Percentiles rank a stretch among this genome's conserved stretches.
phyloP scores from a whole-genome alignment of 2,888 invertebrate genomes.

The Teleiodes luculella region DNA sequence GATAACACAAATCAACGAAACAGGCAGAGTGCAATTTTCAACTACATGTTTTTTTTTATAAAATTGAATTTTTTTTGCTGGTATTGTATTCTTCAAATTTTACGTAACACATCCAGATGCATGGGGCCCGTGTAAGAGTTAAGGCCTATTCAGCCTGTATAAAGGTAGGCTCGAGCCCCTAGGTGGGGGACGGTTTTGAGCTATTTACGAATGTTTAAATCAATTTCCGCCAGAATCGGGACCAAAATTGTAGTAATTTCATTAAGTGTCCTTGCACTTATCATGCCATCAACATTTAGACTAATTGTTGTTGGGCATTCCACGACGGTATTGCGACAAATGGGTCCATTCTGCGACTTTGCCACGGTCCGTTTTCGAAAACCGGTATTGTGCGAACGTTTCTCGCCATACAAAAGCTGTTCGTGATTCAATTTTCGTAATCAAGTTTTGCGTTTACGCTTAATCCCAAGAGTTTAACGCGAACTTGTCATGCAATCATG shows the following conservation, averaged over 20 bases:
- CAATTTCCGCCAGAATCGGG: not conserved
- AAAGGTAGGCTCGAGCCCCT: no score
- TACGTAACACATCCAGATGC: no score
- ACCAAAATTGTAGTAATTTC: not conserved
- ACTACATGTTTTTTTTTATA: no score
- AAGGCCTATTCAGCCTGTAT: no score
- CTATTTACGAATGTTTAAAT: no score
- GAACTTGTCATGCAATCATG: slow-evolving; percentile 58
- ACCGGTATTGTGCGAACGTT: slow-evolving; percentile 20
- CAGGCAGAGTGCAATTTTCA: no score
- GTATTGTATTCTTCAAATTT: no score
- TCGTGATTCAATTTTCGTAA: slow-evolving; percentile 29
- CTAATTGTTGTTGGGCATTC: slow-evolving; percentile 1
- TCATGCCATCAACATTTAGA: not conserved
- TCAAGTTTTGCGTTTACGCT: slow-evolving; percentile 38
- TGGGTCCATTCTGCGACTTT: not conserved
- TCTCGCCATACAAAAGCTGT: slow-evolving; percentile 15
- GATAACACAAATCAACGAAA: no score
- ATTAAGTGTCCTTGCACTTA: not conserved
- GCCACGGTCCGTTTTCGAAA: slow-evolving; percentile 10
- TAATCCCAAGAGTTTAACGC: slow-evolving; percentile 50
- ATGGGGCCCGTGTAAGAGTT: no score
- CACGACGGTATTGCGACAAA: slow-evolving; percentile 1
- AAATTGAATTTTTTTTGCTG: no score
- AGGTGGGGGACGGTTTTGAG: no score